Conservation (phyloP, 2,888 invertebrate genomes). For the Frankliniella fusca region DNA sequence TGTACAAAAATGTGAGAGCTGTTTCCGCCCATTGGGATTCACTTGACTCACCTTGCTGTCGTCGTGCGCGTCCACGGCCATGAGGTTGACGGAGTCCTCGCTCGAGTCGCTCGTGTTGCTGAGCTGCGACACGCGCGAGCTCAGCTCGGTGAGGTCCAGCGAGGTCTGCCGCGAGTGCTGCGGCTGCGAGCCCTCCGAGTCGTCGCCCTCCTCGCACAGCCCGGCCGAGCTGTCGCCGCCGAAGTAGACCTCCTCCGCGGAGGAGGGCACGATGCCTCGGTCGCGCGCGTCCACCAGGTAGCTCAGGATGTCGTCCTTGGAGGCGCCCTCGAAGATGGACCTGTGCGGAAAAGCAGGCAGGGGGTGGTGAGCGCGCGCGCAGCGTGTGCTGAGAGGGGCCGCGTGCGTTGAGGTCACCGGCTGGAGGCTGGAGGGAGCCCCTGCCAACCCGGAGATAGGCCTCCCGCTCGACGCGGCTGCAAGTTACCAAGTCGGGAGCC, state of each 20-base stretch:
- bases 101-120: conserved; percentile 81
- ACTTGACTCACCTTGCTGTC: conserved; percentile 45
- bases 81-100: conserved; percentile 71
- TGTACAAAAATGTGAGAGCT: no score
- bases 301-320: conserved; percentile 84
- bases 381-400: conserved; percentile 9
- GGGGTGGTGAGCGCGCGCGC: conserved; percentile 37
- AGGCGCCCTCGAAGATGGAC: conserved; percentile 66
- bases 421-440: background rate
- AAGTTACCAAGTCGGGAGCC: no score
- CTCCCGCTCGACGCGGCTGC: background rate
- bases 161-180: conserved; percentile 50
- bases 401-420: conserved; percentile 34
- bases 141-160: conserved; percentile 58
- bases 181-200: conserved; percentile 56
- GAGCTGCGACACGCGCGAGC: conserved; percentile 69
- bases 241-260: conserved; percentile 10
- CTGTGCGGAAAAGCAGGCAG: conserved; percentile 37
- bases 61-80: conserved; percentile 56
- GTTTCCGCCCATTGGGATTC: no score
- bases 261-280: conserved; percentile 47
- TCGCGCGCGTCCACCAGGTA: conserved; percentile 84
- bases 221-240: conserved; percentile 25
- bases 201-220: conserved; percentile 48
- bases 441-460: background rate